These are phyloP conservation scores for Pseudochirops cupreus DNA, from an alignment of 2,797 vertebrate species.

Conservation along the genomic window DNA sequence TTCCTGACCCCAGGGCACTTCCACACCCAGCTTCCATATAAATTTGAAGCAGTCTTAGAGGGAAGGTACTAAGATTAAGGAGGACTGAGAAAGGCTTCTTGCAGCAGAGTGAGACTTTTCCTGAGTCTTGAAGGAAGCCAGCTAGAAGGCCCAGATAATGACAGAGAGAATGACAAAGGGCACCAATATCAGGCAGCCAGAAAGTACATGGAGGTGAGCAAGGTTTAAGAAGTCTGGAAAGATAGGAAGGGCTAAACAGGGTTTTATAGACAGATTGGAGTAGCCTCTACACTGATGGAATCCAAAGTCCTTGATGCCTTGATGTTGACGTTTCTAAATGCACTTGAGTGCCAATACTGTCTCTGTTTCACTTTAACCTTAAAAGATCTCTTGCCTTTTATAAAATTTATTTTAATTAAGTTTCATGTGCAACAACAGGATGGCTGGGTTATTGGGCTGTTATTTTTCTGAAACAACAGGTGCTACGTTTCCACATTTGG, in stretches of 20 bases:
- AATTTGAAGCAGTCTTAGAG: background rate
- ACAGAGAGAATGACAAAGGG: background rate
- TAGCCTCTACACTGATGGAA: background rate
- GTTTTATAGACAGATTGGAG: background rate
- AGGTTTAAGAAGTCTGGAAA: background rate
- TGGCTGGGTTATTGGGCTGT: background rate
- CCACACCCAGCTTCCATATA: background rate
- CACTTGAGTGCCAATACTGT: background rate
- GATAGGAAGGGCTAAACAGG: background rate
- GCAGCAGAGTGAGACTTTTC: background rate
- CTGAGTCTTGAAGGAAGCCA: background rate
- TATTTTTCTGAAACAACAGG: conserved; percentile 25
- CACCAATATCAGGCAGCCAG: no score
- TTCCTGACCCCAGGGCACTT: background rate
- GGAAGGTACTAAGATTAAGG: background rate
- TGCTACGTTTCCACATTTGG: conserved; percentile 39
- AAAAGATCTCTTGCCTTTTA: background rate
- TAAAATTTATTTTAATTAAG: conserved; percentile 47
- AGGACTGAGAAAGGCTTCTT: background rate
- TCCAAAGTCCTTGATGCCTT: background rate
- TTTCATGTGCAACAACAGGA: background rate
- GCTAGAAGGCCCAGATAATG: background rate
- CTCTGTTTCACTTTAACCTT: conserved; percentile 32
- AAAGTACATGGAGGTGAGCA: background rate
- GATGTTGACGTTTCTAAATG: background rate